phyloP scores from a whole-genome alignment of 2,888 invertebrate species.

The Syrphus vitripennis region DNA sequence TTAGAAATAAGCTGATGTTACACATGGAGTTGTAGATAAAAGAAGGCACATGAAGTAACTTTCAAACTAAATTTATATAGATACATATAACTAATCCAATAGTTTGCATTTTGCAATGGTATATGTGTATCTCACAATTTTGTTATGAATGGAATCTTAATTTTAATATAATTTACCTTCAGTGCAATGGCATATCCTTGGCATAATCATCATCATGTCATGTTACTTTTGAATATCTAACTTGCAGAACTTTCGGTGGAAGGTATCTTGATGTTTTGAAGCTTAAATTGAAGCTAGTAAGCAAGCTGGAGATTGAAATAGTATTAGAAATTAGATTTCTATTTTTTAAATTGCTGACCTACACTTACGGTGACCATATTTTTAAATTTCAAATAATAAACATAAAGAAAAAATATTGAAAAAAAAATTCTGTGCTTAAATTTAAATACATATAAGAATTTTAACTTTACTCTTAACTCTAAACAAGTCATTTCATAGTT shows the following conservation, averaged over 20 bases:
- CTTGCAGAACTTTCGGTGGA: neutral
- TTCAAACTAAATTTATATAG: neutral
- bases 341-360: no score
- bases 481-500: no score
- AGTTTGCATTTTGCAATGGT: neutral
- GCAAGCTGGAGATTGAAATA: no score
- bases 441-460: no score
- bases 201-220: neutral
- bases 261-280: neutral
- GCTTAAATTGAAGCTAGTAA: neutral
- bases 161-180: slow-evolving; percentile 1
- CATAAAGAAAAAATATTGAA: no score
- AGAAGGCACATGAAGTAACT: neutral
- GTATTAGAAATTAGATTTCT: no score
- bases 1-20: no score
- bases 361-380: no score
- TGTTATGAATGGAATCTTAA: neutral
- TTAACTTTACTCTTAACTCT: no score
- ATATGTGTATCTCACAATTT: neutral
- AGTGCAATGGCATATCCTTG: neutral
- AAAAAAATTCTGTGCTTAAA: no score
- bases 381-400: no score
- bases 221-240: neutral
- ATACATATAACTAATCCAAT: neutral
- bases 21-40: neutral